These are phyloP conservation scores for Hoplodrina blanda DNA, from an alignment of 2,888 invertebrate genomes.

Conservation along the genomic window DNA sequence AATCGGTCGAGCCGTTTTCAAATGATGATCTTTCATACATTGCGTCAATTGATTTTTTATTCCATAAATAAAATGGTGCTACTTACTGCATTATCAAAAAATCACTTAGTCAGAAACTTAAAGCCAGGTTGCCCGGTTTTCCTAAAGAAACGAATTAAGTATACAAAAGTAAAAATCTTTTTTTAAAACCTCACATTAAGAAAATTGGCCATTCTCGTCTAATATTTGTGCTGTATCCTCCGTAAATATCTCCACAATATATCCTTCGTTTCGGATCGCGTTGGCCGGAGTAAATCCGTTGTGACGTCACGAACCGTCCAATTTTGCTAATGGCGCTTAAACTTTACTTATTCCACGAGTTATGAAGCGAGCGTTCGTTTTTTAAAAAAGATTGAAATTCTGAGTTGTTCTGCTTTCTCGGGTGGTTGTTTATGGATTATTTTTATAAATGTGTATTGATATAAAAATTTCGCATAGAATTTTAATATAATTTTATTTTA, in stretches of 20 bases:
- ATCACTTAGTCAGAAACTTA: not conserved
- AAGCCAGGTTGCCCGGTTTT: not conserved
- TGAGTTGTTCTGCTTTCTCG: conserved; percentile 49
- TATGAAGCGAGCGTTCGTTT: conserved; percentile 70
- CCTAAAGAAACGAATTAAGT: conserved; percentile 5
- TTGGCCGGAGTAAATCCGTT: conserved; percentile 73
- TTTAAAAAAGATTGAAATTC: conserved; percentile 63
- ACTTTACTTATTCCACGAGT: conserved; percentile 79
- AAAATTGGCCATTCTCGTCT: conserved; percentile 59
- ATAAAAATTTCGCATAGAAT: not conserved
- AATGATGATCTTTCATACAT: too few relatives aligned
- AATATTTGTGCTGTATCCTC: conserved; percentile 62
- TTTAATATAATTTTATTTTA: too few relatives aligned
- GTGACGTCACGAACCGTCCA: conserved; percentile 80
- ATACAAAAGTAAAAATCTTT: conserved; percentile 15
- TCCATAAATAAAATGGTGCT: not conserved
- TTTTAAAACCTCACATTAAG: conserved; percentile 53
- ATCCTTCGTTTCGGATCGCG: conserved; percentile 59
- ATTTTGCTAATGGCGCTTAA: conserved; percentile 85
- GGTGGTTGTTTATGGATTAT: conserved; percentile 6
- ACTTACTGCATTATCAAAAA: not conserved
- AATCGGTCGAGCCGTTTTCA: too few relatives aligned
- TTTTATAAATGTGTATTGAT: not conserved
- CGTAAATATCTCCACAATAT: conserved; percentile 60
- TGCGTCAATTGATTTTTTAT: too few relatives aligned